Conservation (phyloP, 2,888 invertebrate genomes). For the Nematopogon swammerdamellus region DNA sequence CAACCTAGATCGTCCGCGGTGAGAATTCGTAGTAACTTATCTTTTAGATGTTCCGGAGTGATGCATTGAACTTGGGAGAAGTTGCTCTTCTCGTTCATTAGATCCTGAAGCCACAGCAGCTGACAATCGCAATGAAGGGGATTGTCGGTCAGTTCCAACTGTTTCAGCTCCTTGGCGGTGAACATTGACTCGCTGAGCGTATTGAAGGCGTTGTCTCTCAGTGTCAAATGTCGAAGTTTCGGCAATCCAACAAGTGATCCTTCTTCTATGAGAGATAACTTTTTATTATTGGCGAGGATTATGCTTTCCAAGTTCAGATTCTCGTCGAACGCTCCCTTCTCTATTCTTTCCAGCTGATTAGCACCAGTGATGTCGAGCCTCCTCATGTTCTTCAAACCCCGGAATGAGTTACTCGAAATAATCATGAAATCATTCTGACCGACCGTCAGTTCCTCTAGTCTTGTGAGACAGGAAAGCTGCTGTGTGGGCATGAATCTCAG, state of each 20-base stretch:
- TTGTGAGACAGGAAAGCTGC: conserved; percentile 65
- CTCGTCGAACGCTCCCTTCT: conserved; percentile 73
- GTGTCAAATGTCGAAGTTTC: conserved; percentile 70
- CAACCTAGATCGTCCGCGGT: conserved; percentile 79
- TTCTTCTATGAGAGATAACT: conserved; percentile 68
- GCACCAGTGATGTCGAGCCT: conserved; percentile 77
- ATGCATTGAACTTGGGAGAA: conserved; percentile 71
- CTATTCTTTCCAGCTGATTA: conserved; percentile 66
- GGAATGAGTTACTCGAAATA: conserved; percentile 71
- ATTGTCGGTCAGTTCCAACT: conserved; percentile 77
- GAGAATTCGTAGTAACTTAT: conserved; percentile 63
- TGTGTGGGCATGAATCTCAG: conserved; percentile 71
- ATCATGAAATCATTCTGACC: conserved; percentile 79
- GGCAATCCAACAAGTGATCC: conserved; percentile 75
- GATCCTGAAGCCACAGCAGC: conserved; percentile 73
- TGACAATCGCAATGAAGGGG: conserved; percentile 80
- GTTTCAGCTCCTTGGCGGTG: conserved; percentile 73
- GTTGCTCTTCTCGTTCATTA: conserved; percentile 66
- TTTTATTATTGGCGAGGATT: conserved; percentile 73
- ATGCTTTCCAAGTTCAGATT: conserved; percentile 80
- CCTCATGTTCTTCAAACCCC: conserved; percentile 73
- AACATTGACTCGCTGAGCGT: conserved; percentile 76
- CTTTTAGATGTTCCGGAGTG: conserved; percentile 68
- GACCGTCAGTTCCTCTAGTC: conserved; percentile 76
- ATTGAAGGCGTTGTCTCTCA: conserved; percentile 75